Conservation (phyloP, 1,140 invertebrate species). For the Drosophila leontia region DNA sequence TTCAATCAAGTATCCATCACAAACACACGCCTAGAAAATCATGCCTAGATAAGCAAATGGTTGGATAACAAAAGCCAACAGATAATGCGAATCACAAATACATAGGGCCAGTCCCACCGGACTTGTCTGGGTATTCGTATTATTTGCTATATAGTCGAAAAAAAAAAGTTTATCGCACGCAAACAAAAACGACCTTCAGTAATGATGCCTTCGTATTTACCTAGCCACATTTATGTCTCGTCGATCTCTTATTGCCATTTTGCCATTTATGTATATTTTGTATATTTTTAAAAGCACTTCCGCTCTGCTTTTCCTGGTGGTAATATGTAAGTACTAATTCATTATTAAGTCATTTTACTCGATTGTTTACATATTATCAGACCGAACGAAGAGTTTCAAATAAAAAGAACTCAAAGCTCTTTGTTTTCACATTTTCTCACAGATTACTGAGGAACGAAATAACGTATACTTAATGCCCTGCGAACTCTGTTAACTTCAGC, state of each 20-base stretch:
- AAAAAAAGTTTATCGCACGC: slow-evolving; percentile 58
- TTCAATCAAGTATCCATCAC: slow-evolving; percentile 68
- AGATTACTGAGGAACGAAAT: neutral
- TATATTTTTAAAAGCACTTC: slow-evolving; percentile 36
- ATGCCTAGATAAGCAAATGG: slow-evolving; percentile 62
- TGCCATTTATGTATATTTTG: slow-evolving; percentile 17
- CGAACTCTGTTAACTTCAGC: neutral
- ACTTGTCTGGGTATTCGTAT: slow-evolving; percentile 34
- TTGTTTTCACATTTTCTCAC: neutral
- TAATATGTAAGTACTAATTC: neutral
- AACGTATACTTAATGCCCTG: slow-evolving; percentile 1
- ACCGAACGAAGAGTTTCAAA: slow-evolving; percentile 6
- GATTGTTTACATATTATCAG: slow-evolving; percentile 26
- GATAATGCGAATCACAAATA: slow-evolving; percentile 42
- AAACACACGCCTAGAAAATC: slow-evolving; percentile 18
- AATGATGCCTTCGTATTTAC: slow-evolving; percentile 48
- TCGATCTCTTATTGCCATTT: slow-evolving; percentile 54
- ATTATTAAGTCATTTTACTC: slow-evolving; percentile 6
- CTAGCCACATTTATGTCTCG: slow-evolving; percentile 48
- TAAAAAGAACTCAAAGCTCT: slow-evolving; percentile 1
- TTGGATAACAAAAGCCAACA: slow-evolving; percentile 64
- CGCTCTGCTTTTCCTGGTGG: slow-evolving; percentile 17
- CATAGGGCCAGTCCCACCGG: neutral
- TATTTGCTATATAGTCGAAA: slow-evolving; percentile 60
- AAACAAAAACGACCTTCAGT: slow-evolving; percentile 78